These are phyloP conservation scores for Pectinophora gossypiella DNA, from an alignment of 1,140 invertebrate genomes.

Conservation along the genomic window DNA sequence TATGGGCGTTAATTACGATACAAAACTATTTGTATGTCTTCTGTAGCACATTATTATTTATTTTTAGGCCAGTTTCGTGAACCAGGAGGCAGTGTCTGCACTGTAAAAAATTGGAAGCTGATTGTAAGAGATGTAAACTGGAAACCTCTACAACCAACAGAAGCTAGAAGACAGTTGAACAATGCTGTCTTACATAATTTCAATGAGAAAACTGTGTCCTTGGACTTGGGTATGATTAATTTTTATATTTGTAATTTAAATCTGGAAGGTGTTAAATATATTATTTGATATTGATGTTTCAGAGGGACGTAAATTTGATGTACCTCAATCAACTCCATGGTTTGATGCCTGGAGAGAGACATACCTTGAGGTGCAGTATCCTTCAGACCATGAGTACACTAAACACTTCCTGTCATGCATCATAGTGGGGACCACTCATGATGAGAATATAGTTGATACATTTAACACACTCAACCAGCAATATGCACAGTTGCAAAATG, in stretches of 20 bases:
- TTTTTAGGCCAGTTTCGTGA: constrained; percentile 87
- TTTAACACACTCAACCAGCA: constrained; percentile 86
- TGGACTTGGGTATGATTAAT: constrained; percentile 42
- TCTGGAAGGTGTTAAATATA: background rate
- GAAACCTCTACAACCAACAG: constrained; percentile 86
- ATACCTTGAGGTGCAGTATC: constrained; percentile 92
- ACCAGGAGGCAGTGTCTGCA: constrained; percentile 83
- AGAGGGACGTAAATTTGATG: constrained; percentile 75
- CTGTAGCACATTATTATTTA: too few species aligned
- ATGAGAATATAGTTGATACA: constrained; percentile 87
- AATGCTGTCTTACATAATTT: constrained; percentile 87
- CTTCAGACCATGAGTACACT: constrained; percentile 96
- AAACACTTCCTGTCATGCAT: constrained; percentile 95
- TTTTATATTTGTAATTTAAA: background rate
- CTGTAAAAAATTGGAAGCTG: constrained; percentile 87
- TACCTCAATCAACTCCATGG: constrained; percentile 92
- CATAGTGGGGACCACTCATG: constrained; percentile 88
- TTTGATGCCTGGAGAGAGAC: constrained; percentile 96
- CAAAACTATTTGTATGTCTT: too few species aligned
- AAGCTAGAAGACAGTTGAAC: constrained; percentile 90
- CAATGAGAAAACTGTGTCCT: constrained; percentile 77
- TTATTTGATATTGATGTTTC: constrained; percentile 41
- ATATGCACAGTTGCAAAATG: constrained; percentile 86
- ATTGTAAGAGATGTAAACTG: constrained; percentile 88
- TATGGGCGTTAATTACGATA: too few species aligned